A percentile compares a stretch with the other conserved stretches of the same genome.
These are phyloP conservation scores for Danaus melanippus DNA, from an alignment of 1,140 invertebrate genomes.

Conservation along the genomic window DNA sequence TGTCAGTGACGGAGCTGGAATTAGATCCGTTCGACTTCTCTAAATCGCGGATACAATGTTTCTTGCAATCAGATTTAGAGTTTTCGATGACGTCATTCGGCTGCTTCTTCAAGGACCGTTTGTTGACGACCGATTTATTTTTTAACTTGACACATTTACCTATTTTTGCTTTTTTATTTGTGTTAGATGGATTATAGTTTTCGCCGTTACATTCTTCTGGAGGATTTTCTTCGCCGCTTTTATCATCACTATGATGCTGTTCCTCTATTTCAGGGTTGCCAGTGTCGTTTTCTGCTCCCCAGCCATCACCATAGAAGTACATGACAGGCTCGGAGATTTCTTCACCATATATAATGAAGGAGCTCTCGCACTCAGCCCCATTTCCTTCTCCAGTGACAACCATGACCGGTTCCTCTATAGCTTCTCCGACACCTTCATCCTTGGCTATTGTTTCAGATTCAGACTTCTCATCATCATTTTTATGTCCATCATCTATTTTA, in stretches of 20 bases:
- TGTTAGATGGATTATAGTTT: slow-evolving; percentile 42
- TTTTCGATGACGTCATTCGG: slow-evolving; percentile 47
- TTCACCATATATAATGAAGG: slow-evolving; percentile 71
- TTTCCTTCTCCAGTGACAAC: slow-evolving; percentile 81
- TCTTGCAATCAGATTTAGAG: slow-evolving; percentile 51
- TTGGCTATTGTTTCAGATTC: slow-evolving; percentile 19
- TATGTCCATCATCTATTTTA: slow-evolving; percentile 3
- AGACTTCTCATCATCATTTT: slow-evolving; percentile 12
- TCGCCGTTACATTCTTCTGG: slow-evolving; percentile 62
- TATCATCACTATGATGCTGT: slow-evolving; percentile 35
- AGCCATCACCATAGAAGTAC: slow-evolving; percentile 80
- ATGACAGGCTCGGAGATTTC: slow-evolving; percentile 81
- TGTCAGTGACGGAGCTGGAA: slow-evolving; percentile 63
- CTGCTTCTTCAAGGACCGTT: slow-evolving; percentile 53
- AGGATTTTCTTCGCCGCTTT: slow-evolving; percentile 50
- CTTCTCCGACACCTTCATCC: slow-evolving; percentile 73
- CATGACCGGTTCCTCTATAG: slow-evolving; percentile 83
- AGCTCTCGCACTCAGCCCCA: slow-evolving; percentile 80
- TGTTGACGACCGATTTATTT: slow-evolving; percentile 39
- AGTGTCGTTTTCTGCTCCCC: slow-evolving; percentile 79
- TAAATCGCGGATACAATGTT: slow-evolving; percentile 52
- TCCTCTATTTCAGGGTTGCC: slow-evolving; percentile 76
- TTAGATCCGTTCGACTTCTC: slow-evolving; percentile 58
- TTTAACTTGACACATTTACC: slow-evolving; percentile 52
- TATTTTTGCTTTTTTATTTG: slow-evolving; percentile 46